These are phyloP conservation scores for Agonum fuliginosum DNA, from an alignment of 2,888 invertebrate species.

Conservation along the genomic window DNA sequence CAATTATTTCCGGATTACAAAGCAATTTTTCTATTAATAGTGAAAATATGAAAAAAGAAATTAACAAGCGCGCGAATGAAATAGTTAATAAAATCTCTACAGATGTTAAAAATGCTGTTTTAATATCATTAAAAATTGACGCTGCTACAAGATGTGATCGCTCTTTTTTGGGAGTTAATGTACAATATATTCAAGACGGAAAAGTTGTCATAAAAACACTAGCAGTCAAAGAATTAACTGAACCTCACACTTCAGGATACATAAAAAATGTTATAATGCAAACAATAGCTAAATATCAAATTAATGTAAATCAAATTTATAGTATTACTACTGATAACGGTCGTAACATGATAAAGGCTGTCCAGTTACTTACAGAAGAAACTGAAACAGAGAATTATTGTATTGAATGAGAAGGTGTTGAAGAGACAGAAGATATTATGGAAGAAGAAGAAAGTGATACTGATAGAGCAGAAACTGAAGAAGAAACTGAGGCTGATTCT, in stretches of 20 bases:
- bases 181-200: neutral
- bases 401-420: no score
- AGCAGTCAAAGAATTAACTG: neutral
- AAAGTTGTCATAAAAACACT: neutral
- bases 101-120: neutral
- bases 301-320: no score
- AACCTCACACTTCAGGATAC: neutral
- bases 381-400: no score
- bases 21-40: neutral
- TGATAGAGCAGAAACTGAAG: no score
- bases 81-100: neutral
- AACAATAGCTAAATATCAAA: no score
- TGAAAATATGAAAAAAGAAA: neutral
- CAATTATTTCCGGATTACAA: neutral
- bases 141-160: neutral
- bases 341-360: no score
- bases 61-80: neutral
- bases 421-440: no score
- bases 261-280: neutral
- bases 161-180: conserved; percentile 4
- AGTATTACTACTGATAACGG: no score
- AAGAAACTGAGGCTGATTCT: no score
- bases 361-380: no score
- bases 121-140: neutral
- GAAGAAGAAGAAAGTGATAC: no score